Conservation (phyloP, 2,797 vertebrate species). For the Peromyscus eremicus region DNA sequence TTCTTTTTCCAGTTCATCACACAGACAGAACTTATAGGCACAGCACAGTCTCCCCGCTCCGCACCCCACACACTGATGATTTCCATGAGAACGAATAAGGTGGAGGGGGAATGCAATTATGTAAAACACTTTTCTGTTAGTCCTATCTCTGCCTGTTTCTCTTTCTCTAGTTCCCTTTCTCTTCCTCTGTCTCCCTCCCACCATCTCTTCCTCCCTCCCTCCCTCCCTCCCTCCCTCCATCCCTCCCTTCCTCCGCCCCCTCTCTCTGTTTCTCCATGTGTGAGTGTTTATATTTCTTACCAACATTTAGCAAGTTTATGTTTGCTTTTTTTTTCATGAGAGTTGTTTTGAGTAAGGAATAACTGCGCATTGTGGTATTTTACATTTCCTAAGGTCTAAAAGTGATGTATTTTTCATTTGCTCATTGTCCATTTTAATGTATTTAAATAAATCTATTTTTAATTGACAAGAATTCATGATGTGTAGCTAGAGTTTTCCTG, state of each 20-base stretch:
- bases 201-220: neutral
- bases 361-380: neutral
- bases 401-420: neutral
- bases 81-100: conserved; percentile 32
- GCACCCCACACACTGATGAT: neutral
- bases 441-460: conserved; percentile 21
- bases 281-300: neutral
- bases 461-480: neutral
- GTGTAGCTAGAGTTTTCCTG: too few species aligned
- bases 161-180: neutral
- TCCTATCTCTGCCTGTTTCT: neutral
- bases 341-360: neutral
- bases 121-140: neutral
- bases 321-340: neutral
- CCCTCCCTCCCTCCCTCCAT: neutral
- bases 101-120: neutral
- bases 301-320: neutral
- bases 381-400: neutral
- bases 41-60: neutral
- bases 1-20: neutral
- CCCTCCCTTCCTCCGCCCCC: neutral
- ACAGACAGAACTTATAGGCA: neutral
- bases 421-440: conserved; percentile 12
- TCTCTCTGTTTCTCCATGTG: neutral
- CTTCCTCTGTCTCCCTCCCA: neutral